Conservation (phyloP, 2,797 vertebrate genomes). For the Pseudotriccus pelzelni region DNA sequence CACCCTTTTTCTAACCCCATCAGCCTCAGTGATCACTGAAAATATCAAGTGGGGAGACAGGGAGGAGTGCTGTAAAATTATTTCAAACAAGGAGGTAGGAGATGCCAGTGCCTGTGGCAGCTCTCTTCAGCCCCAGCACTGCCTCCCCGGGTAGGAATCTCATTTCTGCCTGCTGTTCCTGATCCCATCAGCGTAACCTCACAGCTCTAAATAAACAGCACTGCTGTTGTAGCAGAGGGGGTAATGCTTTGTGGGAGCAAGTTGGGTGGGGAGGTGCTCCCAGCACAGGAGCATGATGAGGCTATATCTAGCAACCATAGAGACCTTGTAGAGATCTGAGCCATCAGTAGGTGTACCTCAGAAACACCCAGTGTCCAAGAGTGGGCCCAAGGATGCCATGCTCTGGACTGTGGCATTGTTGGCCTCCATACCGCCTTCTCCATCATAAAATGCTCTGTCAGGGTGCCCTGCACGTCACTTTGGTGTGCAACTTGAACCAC, state of each 20-base stretch:
- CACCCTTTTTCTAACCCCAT: background rate
- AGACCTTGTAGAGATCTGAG: background rate
- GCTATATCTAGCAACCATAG: background rate
- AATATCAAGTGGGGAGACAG: background rate
- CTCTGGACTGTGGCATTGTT: fast-evolving
- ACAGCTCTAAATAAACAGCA: background rate
- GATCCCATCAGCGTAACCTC: fast-evolving
- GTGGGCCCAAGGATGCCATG: fast-evolving
- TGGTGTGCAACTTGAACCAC: background rate
- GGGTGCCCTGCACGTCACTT: background rate
- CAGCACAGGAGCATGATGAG: background rate
- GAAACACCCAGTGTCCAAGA: background rate
- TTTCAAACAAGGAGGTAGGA: background rate
- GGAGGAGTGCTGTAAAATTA: background rate
- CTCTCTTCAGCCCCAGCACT: background rate
- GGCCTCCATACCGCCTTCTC: background rate
- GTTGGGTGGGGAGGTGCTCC: no score
- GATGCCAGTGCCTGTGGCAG: background rate
- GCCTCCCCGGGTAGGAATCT: background rate
- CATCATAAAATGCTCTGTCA: background rate
- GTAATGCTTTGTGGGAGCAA: background rate
- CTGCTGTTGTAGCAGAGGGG: background rate
- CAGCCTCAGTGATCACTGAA: background rate
- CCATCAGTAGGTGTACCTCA: fast-evolving
- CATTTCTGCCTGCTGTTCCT: background rate